A percentile compares a stretch with the other conserved stretches of the same genome.
Evolutionary conservation across 2,797 vertebrate genomes (phyloP).

Genomic region (Masticophis lateralis): DNA sequence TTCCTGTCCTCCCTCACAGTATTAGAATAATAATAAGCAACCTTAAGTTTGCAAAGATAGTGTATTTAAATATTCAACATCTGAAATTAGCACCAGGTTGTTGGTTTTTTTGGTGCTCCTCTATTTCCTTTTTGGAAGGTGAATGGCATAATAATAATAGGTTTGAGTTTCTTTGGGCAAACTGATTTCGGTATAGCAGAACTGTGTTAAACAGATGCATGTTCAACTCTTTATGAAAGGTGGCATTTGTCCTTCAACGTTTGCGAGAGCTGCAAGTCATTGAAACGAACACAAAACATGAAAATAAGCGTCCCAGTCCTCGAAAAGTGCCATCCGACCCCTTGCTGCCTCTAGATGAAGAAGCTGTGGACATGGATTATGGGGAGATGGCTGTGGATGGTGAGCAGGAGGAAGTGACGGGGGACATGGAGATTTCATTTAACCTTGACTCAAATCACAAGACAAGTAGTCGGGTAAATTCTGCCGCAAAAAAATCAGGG

Average conservation of each 20-base stretch:
- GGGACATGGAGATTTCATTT: constrained; percentile 77
- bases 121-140: neutral
- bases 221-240: constrained; percentile 72
- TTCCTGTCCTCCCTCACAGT: neutral
- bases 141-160: neutral
- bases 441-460: constrained; percentile 82
- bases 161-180: neutral
- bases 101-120: neutral
- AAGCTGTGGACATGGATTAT: constrained; percentile 91
- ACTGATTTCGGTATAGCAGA: neutral
- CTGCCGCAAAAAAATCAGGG: constrained; percentile 76
- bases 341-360: constrained; percentile 88
- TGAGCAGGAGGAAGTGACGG: constrained; percentile 73
- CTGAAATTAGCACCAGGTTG: neutral
- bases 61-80: neutral
- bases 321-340: constrained; percentile 82
- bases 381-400: constrained; percentile 82
- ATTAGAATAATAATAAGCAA: neutral
- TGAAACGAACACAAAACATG: constrained; percentile 82
- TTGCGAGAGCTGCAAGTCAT: constrained; percentile 90
- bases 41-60: neutral
- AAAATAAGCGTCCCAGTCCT: constrained; percentile 86
- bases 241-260: constrained; percentile 92
- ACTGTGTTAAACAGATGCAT: neutral
- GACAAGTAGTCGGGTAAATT: constrained; percentile 78